These are phyloP conservation scores for Escarpia spicata DNA, from an alignment of 2,888 invertebrate species.

Conservation along the genomic window DNA sequence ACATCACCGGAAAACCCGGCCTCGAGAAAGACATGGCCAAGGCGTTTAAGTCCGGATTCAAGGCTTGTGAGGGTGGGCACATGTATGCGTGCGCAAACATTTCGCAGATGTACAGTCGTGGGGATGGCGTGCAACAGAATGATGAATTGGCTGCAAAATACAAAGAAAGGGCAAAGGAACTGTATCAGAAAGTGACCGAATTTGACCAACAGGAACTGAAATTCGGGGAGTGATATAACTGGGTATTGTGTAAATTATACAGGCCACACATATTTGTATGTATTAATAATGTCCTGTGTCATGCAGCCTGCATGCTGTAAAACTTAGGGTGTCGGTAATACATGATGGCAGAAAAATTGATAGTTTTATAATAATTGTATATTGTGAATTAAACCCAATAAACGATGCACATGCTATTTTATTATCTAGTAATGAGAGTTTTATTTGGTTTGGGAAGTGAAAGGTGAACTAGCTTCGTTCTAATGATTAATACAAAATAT, in stretches of 20 bases:
- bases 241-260: neutral
- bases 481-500: neutral
- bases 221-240: conserved; percentile 33
- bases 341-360: neutral
- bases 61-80: conserved; percentile 82
- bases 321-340: neutral
- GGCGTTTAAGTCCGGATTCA: conserved; percentile 81
- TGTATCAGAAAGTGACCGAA: conserved; percentile 35
- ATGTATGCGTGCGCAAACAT: conserved; percentile 90
- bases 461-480: neutral
- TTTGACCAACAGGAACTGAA: conserved; percentile 27
- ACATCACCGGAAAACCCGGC: conserved; percentile 74
- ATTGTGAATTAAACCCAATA: neutral
- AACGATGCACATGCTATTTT: neutral
- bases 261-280: neutral
- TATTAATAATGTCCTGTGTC: neutral
- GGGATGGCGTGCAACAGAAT: conserved; percentile 80
- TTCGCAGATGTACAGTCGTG: conserved; percentile 76
- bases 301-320: neutral
- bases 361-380: neutral
- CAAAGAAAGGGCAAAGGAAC: conserved; percentile 72
- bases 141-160: conserved; percentile 77
- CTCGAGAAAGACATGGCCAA: conserved; percentile 75
- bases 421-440: neutral
- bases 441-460: neutral